phyloP scores from a whole-genome alignment of 2,113 vertebrate species.

The Plecturocebus donacophilus region DNA sequence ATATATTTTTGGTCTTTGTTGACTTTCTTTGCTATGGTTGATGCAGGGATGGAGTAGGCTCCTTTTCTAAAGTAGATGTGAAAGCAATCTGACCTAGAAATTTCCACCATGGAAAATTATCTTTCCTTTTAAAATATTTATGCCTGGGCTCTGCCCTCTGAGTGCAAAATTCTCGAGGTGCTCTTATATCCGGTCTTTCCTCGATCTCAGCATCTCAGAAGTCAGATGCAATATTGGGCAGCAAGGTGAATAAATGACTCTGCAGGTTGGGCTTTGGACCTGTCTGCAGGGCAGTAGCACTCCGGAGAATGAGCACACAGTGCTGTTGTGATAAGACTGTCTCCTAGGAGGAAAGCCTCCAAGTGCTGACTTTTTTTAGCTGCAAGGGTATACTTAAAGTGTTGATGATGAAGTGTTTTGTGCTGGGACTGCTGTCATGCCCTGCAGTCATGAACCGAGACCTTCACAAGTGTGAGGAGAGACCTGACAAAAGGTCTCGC shows the following conservation, averaged over 20 bases:
- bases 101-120: background rate
- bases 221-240: background rate
- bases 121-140: background rate
- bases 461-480: background rate
- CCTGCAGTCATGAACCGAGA: too few species aligned
- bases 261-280: background rate
- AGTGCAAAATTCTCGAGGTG: background rate
- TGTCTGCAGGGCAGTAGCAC: background rate
- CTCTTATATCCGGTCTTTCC: background rate
- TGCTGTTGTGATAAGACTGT: background rate
- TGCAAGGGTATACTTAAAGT: background rate
- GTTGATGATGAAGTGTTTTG: background rate
- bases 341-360: background rate
- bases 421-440: background rate
- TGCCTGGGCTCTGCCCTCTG: background rate
- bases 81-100: background rate
- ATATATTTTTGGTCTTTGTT: background rate
- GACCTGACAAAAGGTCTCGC: background rate
- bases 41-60: background rate
- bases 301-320: fast-evolving
- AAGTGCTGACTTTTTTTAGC: background rate
- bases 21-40: background rate
- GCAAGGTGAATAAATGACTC: background rate
- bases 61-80: background rate
- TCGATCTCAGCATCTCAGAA: background rate